Conservation (phyloP, 2,797 vertebrate species). For the Muraenolepis orangiensis region DNA sequence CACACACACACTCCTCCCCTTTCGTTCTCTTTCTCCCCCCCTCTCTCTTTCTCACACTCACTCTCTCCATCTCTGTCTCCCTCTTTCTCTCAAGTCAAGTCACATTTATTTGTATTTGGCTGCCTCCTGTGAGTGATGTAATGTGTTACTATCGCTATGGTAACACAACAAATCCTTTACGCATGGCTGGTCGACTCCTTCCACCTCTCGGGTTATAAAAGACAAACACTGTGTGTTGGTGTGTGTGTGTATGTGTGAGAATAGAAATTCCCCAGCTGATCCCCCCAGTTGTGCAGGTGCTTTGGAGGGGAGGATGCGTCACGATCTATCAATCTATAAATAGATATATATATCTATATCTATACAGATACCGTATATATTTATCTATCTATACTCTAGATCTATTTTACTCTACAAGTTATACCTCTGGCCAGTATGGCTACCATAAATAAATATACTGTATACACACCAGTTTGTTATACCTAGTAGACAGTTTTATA, state of each 20-base stretch:
- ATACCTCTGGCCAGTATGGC: no score
- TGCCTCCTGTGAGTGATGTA: conserved; percentile 59
- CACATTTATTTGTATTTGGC: conserved; percentile 41
- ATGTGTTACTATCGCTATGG: conserved; percentile 51
- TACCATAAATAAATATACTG: no score
- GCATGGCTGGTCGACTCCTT: conserved; percentile 35
- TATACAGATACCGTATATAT: background rate
- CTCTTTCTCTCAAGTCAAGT: background rate
- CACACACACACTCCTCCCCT: background rate
- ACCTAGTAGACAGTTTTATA: no score
- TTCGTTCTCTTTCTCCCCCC: background rate
- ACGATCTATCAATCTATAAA: background rate
- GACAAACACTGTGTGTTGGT: conserved; percentile 1
- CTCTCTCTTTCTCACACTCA: background rate
- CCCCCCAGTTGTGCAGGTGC: background rate
- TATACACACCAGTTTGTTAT: no score
- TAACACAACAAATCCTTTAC: conserved; percentile 61
- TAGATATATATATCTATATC: no score
- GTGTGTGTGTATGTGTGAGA: conserved; percentile 6
- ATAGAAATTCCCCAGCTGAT: background rate
- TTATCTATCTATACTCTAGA: no score
- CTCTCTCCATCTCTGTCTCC: background rate
- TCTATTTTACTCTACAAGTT: no score
- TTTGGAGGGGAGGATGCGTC: background rate
- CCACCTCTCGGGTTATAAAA: conserved; percentile 34